Base-by-base conservation (phyloP, 2,113 vertebrate species). In the Burhinus bistriatus region DNA sequence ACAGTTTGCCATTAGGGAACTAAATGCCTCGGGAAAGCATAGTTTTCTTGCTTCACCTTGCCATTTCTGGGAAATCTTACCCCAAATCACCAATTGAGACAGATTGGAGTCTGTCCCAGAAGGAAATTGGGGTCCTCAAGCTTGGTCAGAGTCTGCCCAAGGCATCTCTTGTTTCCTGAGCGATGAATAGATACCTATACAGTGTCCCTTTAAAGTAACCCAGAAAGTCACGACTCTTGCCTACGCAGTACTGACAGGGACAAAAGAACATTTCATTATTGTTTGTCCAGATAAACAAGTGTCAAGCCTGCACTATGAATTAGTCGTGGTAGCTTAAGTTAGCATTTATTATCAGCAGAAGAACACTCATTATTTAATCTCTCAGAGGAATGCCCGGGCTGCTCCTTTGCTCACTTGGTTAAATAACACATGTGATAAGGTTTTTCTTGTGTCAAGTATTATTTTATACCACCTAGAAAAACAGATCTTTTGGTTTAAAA, bases 231-330 rank as follows among this genome's bases (percentile, higher is more conserved):
- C 18, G 70, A 66, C 82, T 93, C 76, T 86, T 64, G 94, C 94
- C 94, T 92, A 64, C 21, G 1, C 84, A 90, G 75, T 61, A 44
- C 78, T 89, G 58, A 9, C 32, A 55, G 79, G 59, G 64, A 96
- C 97, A 97, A 97, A 97, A 90, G 93, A 85, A 78, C 93, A 68
- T 94, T 97, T 96, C 89, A 95, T 95, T 93, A 94, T 96, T 96
- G 96, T 95, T 97, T 97, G 89, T 80, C 75, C 94, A 90, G 91
- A 96, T 96, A 96, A 96, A 97, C 93, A 96, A 96, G 87, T 93
- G 91, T 96, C 89, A 94, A 64, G 84, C 85, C 75, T 86, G 93
- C 52, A 36, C 87, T 93, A 15, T 83, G 94, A 83, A 94, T 95
- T 92, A 87, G 84, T 52, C 4, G 42, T 92, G 75, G 42, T 77